Evolutionary conservation across 2,113 vertebrate genomes (phyloP), one percentile per base, ranked within the genome.

Genomic region (Mesitornis unicolor): DNA sequence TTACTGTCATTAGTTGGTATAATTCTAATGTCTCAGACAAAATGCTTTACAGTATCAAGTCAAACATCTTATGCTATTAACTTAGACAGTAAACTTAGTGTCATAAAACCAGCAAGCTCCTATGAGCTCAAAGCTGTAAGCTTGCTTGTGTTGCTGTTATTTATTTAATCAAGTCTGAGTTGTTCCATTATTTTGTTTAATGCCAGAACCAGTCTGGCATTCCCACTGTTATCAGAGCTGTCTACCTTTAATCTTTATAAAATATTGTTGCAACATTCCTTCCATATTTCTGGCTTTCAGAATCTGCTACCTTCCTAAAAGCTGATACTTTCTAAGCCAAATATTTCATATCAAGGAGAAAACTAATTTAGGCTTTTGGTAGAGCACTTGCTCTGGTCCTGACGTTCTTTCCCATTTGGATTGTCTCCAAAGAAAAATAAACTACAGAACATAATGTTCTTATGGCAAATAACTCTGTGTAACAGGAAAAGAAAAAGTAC

Each of bases 221-320:
- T 77, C 45, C 47, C 0, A 3, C 17, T 67, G 35, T 89, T 89
- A 87, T 38, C 4, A 1, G 16, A 12, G 12, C 40, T 92, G 63
- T 83, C 80, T 74, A 84, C 35, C 15, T 95, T 94, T 67, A 89
- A 78, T 89, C 47, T 80, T 76, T 51, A 38, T 38, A 84, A 96
- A 95, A 94, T 89, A 94, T 28, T 57, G 17, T 54, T 63, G 42
- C 65, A 78, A 77, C n/a, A 75, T 89, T 93, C 94, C 28, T 91
- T 78, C 75, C 35, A 6, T 59, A 71, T 89, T 91, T 89, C 43
- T 89, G 38, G 81, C 80, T 84, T 95, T 87, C 80, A 87, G 45
- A 84, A 81, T 70, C 51, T 53, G 19, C 68, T 81, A 24, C 54
- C 36, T 60, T 92, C 45, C 68, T 89, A 77, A 87, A 90, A 92